phyloP scores from a whole-genome alignment of 2,113 vertebrate species.

The Centropus unirufus region DNA sequence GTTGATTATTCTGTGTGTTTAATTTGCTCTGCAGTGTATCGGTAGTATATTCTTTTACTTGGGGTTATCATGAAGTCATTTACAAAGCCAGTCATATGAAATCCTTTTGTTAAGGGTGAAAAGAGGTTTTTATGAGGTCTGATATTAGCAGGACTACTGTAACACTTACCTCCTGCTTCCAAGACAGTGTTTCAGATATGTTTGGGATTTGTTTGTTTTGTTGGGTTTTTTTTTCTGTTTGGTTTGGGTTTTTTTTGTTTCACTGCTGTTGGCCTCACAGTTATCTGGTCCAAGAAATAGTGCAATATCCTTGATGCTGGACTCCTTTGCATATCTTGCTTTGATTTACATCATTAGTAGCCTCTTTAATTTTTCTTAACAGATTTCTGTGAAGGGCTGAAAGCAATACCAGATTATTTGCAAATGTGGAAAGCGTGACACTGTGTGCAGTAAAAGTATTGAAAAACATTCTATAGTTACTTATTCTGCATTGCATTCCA shows the following conservation, averaged over 20 bases:
- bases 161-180: neutral
- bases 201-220: too few species aligned
- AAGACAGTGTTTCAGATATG: neutral
- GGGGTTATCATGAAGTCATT: neutral
- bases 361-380: neutral
- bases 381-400: neutral
- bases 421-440: neutral
- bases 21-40: neutral
- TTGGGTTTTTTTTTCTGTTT: too few species aligned
- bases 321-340: neutral
- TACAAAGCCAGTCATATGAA: neutral
- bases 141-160: neutral
- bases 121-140: neutral
- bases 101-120: neutral
- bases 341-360: neutral
- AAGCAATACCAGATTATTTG: neutral
- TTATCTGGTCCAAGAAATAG: neutral
- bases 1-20: neutral
- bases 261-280: neutral
- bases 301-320: neutral
- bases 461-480: neutral
- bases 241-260: neutral
- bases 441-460: neutral
- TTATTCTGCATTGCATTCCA: neutral
- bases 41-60: neutral